phyloP scores from a whole-genome alignment of 2,113 vertebrate genomes.

The Scomber scombrus region DNA sequence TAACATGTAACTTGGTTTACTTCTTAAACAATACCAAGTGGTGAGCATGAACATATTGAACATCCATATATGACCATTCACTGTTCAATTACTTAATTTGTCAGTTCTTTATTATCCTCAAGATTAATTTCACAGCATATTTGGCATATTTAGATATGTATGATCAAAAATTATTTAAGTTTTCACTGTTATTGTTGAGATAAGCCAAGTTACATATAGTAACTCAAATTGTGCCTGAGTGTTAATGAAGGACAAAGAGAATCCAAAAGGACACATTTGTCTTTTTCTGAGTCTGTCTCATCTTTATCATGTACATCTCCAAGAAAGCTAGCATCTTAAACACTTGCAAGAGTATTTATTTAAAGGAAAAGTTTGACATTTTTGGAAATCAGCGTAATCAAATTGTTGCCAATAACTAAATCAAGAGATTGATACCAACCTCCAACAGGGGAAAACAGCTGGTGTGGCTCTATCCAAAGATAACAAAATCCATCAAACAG shows the following conservation, averaged over 20 bases:
- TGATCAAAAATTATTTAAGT: not conserved
- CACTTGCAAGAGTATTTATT: not conserved
- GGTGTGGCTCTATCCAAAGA: too few relatives aligned
- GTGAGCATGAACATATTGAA: not conserved
- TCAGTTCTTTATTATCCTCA: not conserved
- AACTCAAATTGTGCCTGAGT: not conserved
- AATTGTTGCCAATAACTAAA: too few relatives aligned
- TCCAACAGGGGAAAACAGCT: too few relatives aligned
- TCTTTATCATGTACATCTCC: not conserved
- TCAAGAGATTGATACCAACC: too few relatives aligned
- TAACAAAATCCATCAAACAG: too few relatives aligned
- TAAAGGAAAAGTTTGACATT: not conserved
- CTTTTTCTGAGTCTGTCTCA: not conserved
- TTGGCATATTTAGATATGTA: not conserved
- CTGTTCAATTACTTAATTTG: too few relatives aligned
- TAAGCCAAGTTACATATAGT: not conserved
- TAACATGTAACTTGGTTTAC: too few relatives aligned
- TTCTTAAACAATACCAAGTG: not conserved
- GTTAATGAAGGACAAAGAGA: not conserved
- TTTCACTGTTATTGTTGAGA: not conserved
- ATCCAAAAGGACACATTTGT: not conserved
- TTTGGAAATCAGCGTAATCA: not conserved
- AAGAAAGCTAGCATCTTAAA: not conserved
- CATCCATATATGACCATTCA: too few relatives aligned
- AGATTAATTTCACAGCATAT: not conserved